A percentile compares a stretch with the other conserved stretches of the same genome.
Conservation (phyloP, 2,888 invertebrate species). For the Eumerus sabulonum region DNA sequence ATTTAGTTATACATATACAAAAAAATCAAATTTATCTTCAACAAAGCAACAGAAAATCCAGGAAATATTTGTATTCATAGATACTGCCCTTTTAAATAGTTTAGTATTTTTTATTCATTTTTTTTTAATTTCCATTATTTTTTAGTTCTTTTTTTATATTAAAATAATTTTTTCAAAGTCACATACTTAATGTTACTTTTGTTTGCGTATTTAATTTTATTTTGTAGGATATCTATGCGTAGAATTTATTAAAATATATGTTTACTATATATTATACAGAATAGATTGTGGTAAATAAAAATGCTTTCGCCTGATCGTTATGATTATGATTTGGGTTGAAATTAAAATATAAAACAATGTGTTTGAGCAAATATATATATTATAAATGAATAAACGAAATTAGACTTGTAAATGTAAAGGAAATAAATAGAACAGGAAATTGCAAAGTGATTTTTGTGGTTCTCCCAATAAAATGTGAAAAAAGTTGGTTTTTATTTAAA, state of each 20-base stretch:
- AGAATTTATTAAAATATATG: constrained; percentile 48
- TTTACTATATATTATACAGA: constrained; percentile 41
- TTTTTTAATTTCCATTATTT: constrained; percentile 10
- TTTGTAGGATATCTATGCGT: constrained; percentile 51
- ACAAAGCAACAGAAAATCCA: constrained; percentile 18
- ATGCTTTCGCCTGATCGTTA: constrained; percentile 31
- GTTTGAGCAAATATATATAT: constrained; percentile 9
- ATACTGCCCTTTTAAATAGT: constrained; percentile 50
- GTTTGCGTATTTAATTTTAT: constrained; percentile 60
- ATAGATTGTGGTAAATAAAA: constrained; percentile 35
- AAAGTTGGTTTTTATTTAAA: constrained; percentile 35
- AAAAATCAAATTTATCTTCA: constrained; percentile 15
- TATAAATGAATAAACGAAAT: constrained; percentile 26
- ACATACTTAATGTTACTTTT: constrained; percentile 23
- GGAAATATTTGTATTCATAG: constrained; percentile 51
- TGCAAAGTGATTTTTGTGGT: constrained; percentile 55
- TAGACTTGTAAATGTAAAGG: constrained; percentile 59
- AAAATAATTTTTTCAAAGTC: constrained; percentile 41
- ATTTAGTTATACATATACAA: constrained; percentile 15
- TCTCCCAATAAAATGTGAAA: constrained; percentile 62
- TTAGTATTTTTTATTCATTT: constrained; percentile 27
- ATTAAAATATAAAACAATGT: constrained; percentile 17
- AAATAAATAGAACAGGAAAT: constrained; percentile 30
- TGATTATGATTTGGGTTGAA: constrained; percentile 37
- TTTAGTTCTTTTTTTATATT: too few relatives aligned